Evolutionary conservation across 2,888 invertebrate genomes (phyloP).

Genomic region (Tetrapedia diversipes): DNA sequence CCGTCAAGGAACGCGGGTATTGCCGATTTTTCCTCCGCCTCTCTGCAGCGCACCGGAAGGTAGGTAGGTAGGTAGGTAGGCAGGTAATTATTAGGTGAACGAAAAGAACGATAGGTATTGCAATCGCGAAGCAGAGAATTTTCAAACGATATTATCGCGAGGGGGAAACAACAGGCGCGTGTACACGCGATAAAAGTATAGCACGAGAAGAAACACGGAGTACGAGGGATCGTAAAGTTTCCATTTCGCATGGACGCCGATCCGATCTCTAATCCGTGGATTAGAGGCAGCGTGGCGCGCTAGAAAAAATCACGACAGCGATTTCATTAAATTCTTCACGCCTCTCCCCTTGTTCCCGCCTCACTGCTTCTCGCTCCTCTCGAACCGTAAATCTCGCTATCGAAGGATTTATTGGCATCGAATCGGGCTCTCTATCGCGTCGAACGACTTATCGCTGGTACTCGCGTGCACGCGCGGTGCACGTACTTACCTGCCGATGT

Average conservation of each 20-base stretch:
- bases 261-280: slow-evolving; percentile 65
- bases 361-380: slow-evolving; percentile 34
- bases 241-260: slow-evolving; percentile 65
- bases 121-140: background rate
- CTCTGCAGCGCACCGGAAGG: too few relatives aligned
- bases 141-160: slow-evolving; percentile 12
- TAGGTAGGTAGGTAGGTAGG: too few relatives aligned
- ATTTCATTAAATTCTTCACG: slow-evolving; percentile 75
- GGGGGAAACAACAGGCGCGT: slow-evolving; percentile 1
- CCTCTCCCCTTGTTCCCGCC: slow-evolving; percentile 33
- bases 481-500: slow-evolving; percentile 43
- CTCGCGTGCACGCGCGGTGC: slow-evolving; percentile 36
- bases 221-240: slow-evolving; percentile 58
- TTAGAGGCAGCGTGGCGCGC: slow-evolving; percentile 64
- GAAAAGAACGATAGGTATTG: background rate
- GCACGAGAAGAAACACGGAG: slow-evolving; percentile 26
- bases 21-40: background rate
- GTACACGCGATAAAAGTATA: slow-evolving; percentile 28
- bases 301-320: slow-evolving; percentile 61
- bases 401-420: slow-evolving; percentile 73
- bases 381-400: slow-evolving; percentile 75
- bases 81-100: background rate
- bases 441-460: slow-evolving; percentile 64
- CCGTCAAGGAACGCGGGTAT: background rate
- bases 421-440: slow-evolving; percentile 71